Evolutionary conservation across 2,113 vertebrate species (phyloP), one percentile per base, ranked within the genome.

Genomic region (Empidonax traillii): DNA sequence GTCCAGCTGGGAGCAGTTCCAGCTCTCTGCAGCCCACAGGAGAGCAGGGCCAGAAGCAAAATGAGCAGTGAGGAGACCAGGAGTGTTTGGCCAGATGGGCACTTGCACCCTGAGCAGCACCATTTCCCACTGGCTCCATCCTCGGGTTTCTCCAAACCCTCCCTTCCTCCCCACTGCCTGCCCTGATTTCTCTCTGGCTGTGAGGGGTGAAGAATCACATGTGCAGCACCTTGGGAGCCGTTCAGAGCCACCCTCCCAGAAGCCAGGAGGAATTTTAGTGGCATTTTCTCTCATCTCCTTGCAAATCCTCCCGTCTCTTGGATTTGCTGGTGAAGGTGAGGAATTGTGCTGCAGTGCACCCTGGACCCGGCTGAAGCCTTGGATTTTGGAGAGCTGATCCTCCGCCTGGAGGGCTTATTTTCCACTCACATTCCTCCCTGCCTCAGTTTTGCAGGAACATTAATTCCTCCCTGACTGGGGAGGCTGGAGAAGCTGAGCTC

Each of bases 401-500:
- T 58, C 56, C 82, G 62, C 46, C 66, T 79, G 24, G n/a, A 17
- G 58, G 72, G 25, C 75, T 85, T 69, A 58, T 94, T 96, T 90
- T 90, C 78, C 59, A 16, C 75, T 83, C 41, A 16, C 58, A 65
- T 82, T 82, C 85, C 43, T 88, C 35, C 61, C 63, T 37, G 58
- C 85, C 82, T 92, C 28, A 9, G 67, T 66, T 93, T 62, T 93
- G 63, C 71, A 90, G 59, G 55, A 87, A 76, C 79, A 73, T 86
- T 90, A 61, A 79, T 92, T 92, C 76, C 72, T 66, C 31, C 51
- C 59, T 88, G 49, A n/a, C 3, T 77, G 63, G 43, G 52, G 46
- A 73, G 79, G 44, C 46, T 83, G 92, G 83, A 88, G 88, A 88
- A 74, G 92, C 75, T 94, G 85, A 94, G 88, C 85, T 97, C 82